A percentile compares a stretch with the other conserved stretches of the same genome.
Conservation (phyloP, 2,888 invertebrate genomes). For the Callinectes sapidus region DNA sequence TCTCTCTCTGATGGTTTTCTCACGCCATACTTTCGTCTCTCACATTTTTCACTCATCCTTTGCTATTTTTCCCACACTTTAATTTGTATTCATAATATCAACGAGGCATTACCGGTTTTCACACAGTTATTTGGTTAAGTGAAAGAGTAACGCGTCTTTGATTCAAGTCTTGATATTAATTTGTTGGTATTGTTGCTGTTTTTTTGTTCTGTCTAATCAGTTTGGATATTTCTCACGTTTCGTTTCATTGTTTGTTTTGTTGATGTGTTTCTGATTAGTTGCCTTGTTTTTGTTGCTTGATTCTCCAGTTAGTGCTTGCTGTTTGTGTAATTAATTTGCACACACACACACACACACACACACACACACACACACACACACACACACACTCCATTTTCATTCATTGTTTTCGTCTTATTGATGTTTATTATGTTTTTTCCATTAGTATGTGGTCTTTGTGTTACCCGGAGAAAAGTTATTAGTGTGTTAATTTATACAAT, state of each 20-base stretch:
- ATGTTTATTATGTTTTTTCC: not conserved
- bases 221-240: not conserved
- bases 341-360: too few relatives aligned
- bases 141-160: not conserved
- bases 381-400: not conserved
- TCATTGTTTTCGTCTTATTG: not conserved
- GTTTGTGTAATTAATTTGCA: not conserved
- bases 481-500: too few relatives aligned
- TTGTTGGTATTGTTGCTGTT: too few relatives aligned
- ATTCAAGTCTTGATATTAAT: too few relatives aligned
- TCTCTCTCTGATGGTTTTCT: conserved; percentile 16
- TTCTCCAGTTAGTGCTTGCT: not conserved
- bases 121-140: not conserved
- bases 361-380: too few relatives aligned
- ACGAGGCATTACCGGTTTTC: not conserved
- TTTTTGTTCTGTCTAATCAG: too few relatives aligned
- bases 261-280: not conserved
- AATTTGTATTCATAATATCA: not conserved
- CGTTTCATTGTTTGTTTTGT: not conserved
- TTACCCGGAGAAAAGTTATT: too few relatives aligned
- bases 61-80: not conserved
- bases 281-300: not conserved
- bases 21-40: not conserved
- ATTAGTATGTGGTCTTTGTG: not conserved
- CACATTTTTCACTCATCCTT: not conserved